Evolutionary conservation across 92 coral and sea anemone genomes (phyloP).

Genomic region (Palythoa caribaeorum): DNA sequence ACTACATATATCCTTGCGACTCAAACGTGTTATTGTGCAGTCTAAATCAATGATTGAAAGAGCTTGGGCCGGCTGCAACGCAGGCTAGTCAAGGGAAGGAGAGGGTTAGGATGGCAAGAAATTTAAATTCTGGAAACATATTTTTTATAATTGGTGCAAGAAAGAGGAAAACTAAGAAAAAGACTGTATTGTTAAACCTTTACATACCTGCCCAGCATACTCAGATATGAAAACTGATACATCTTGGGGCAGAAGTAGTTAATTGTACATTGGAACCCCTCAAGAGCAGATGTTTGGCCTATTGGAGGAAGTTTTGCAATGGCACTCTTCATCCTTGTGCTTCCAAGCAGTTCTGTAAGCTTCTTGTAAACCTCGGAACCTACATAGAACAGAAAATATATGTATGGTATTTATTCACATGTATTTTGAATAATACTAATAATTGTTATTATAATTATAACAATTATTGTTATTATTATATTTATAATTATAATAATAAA

Average conservation of each 20-base stretch:
- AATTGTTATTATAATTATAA: no score
- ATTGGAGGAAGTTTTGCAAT: neutral
- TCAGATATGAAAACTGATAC: neutral
- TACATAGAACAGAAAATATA: neutral
- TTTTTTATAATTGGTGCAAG: no score
- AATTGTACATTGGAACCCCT: neutral
- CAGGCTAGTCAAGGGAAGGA: neutral
- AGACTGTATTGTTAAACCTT: neutral
- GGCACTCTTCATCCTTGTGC: neutral
- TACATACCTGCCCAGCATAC: neutral
- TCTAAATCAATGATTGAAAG: no score
- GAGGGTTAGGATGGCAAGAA: neutral
- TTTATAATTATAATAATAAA: neutral
- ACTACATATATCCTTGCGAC: no score
- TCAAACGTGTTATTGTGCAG: no score
- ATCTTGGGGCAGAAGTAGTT: neutral
- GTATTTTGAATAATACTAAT: neutral
- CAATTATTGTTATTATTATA: neutral
- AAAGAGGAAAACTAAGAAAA: no score
- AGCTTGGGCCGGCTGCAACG: no score
- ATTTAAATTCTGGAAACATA: neutral
- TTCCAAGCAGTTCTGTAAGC: constrained; percentile 47
- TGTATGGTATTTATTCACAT: neutral
- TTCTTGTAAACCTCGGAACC: constrained; percentile 46
- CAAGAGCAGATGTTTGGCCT: neutral